A percentile compares a stretch with the other conserved stretches of the same genome.
phyloP scores from a whole-genome alignment of 2,113 vertebrate genomes.

The Menura novaehollandiae region DNA sequence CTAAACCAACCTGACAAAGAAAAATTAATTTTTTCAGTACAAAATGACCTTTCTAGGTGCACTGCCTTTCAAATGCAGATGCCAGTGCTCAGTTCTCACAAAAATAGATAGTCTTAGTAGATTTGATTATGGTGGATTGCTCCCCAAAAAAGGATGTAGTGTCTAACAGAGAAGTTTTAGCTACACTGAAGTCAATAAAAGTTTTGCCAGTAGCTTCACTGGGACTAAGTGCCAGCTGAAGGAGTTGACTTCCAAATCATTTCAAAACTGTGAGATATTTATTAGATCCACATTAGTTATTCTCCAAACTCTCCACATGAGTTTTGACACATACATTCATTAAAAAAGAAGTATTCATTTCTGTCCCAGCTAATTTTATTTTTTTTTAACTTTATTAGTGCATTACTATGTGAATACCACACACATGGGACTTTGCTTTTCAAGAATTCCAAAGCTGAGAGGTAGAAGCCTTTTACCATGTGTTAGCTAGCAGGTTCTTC shows the following conservation, averaged over 20 bases:
- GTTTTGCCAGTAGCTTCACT: not conserved
- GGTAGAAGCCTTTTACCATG: constrained; percentile 27
- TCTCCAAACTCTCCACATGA: not conserved
- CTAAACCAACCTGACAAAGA: not conserved
- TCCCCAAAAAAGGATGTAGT: not conserved
- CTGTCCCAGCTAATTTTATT: not conserved
- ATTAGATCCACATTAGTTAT: not conserved
- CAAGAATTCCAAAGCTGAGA: constrained; percentile 20
- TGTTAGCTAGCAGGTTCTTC: not conserved
- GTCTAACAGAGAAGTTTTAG: not conserved
- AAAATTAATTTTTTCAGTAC: not conserved
- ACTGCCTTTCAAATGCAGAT: not conserved
- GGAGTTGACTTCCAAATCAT: not conserved
- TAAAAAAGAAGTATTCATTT: not conserved
- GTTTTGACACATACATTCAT: not conserved
- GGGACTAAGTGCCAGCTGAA: not conserved
- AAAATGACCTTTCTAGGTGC: not conserved
- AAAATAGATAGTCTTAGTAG: not conserved
- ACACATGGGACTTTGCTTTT: not conserved
- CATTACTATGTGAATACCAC: not conserved
- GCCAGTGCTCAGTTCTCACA: not conserved
- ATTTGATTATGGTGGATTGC: not conserved
- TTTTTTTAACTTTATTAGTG: not conserved
- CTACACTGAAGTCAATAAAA: not conserved
- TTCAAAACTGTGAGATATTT: not conserved